Evolutionary conservation across 2,113 vertebrate genomes (phyloP), one percentile per base, ranked within the genome.

Genomic region (Tricholaema leucomelas): DNA sequence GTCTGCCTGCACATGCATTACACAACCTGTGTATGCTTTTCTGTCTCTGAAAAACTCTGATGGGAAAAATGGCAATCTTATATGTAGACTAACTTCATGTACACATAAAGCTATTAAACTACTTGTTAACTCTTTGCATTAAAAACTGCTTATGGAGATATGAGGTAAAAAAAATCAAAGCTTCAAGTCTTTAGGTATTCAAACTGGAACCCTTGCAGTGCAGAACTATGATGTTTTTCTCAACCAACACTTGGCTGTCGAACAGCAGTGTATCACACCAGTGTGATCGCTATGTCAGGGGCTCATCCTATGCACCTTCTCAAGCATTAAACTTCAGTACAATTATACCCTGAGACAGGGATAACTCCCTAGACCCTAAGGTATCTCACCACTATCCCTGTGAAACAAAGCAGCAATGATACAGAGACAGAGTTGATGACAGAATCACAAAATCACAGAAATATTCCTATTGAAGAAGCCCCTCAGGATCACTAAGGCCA

Each of bases 271-370:
- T 40, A 25, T 81, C 73, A 35, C 56, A 67, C 46, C 44, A 76
- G 20, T 6, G 2, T 3, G 3, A 63, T 46, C 11, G 27, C 42
- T 78, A 9, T 0, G 1, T 24, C 1, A 0, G 13, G 38, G 12
- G 15, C 54, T 91, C 35, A 87, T 48, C n/a, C 44, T 55, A 76
- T 61, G 24, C 30, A 38, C 12, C 35, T 85, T 38, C 60, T 64
- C 23, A 56, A 69, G 31, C 33, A 82, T 15, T 35, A 65, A 23
- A 65, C 24, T 81, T 72, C 40, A 89, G 13, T 17, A 52, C 15
- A 82, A 78, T 21, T 33, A 40, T 16, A 73, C 23, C 8, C 31
- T 28, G 25, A 71, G 67, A 56, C 16, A 46, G 4, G 0, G 24
- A 35, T 33, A 88, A 14, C 8, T 15, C 9, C 28, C 12, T 52